A percentile compares a stretch with the other conserved stretches of the same genome.
phyloP scores from a whole-genome alignment of 2,113 vertebrate genomes.

The Tragelaphus buxtoni region DNA sequence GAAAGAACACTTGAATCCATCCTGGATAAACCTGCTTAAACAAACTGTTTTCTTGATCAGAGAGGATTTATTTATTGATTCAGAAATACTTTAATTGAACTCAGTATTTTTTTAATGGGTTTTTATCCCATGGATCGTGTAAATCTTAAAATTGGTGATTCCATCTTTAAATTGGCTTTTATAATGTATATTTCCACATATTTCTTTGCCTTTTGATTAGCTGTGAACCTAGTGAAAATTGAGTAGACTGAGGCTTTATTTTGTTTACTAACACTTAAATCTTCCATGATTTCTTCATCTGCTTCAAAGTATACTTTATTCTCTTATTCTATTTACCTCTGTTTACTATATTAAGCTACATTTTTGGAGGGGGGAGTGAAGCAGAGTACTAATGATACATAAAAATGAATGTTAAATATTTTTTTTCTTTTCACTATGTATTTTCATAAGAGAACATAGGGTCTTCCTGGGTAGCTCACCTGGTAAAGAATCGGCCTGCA shows the following conservation, averaged over 20 bases:
- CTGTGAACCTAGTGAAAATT: neutral
- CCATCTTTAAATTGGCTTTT: neutral
- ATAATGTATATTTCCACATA: neutral
- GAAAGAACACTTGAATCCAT: neutral
- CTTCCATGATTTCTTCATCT: neutral
- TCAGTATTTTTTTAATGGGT: neutral
- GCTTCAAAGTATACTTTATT: neutral
- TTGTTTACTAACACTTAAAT: neutral
- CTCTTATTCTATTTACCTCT: neutral
- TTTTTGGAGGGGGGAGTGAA: neutral
- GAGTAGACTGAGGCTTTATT: neutral
- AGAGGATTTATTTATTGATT: neutral
- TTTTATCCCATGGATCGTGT: neutral
- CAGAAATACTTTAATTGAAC: neutral
- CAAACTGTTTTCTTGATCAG: neutral
- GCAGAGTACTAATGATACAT: neutral
- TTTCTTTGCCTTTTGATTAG: neutral
- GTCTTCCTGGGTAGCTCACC: neutral
- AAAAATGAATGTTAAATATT: neutral
- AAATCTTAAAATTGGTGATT: neutral
- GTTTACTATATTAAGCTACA: neutral
- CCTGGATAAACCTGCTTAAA: neutral
- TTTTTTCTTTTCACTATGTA: neutral
- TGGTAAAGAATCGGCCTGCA: rapidly evolving
- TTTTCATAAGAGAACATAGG: neutral